Base-by-base conservation (phyloP, 2,113 vertebrate species). In the Illadopsis cleaveri region DNA sequence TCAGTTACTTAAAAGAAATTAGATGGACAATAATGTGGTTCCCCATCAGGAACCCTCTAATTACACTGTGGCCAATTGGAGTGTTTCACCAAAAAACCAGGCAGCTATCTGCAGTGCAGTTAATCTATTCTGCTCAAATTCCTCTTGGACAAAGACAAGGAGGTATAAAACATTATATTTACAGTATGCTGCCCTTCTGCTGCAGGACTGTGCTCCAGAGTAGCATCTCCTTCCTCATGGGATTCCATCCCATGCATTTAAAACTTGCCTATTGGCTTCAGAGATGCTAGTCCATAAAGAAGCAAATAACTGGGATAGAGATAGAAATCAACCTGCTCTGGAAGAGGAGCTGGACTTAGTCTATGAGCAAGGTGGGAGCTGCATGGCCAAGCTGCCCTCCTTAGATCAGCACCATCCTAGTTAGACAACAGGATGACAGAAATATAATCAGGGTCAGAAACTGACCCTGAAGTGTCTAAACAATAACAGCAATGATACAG, bases 391-490 rank as follows among this genome's bases (percentile, higher is more conserved):
- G 48, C 40, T 2, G 2, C 44, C 44, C 53, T 82, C 70, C 44
- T 91, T 42, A 62, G 47, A 82, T 62, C 84, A 79, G 57, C 75
- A n/a, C 53, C 27, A 37, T 28, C 61, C 38, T 20, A 23, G 33
- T 38, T 23, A 69, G 54, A 87, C 66, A 82, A 77, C 53, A 91
- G 87, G 64, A 78, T 1, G 25, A 83, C 85, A 78, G 54, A 90
- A 88, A 86, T 66, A 88, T 11, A 77, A 75, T 37, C 85, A 78
- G 88, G 72, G 92, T 35, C 64, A 94, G 58, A 31, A 72, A 86
- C 24, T 60, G 92, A 88, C 88, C 64, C 61, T 83, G 93, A 92
- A 64, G 60, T 69, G 79, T 73, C 79, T 54, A 54, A 88, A 93
- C 62, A 91, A 85, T 58, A 79, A 76, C 2, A 4, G 38, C 75